Evolutionary conservation across 2,888 invertebrate genomes (phyloP).

Genomic region (Eugnorisma glareosa): DNA sequence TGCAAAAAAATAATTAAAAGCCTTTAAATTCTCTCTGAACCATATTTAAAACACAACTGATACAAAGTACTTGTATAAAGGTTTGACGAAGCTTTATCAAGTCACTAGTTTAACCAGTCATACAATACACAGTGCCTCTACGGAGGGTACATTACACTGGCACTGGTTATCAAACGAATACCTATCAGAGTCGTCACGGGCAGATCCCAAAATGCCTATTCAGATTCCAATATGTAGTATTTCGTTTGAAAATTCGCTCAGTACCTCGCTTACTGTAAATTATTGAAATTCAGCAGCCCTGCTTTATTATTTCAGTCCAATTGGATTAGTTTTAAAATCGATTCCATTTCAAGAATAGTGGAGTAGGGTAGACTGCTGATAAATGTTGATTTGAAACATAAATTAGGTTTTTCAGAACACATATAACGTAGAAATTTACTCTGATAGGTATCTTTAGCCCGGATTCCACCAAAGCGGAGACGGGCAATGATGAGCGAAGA

Average conservation of each 20-base stretch:
- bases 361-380: background rate
- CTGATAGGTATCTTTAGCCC: background rate
- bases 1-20: no score
- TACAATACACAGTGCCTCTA: background rate
- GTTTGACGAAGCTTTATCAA: background rate
- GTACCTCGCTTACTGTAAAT: background rate
- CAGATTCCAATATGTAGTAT: slow-evolving; percentile 25
- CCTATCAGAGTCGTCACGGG: background rate
- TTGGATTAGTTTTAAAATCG: slow-evolving; percentile 18
- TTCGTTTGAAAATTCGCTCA: slow-evolving; percentile 8
- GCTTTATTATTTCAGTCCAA: slow-evolving; percentile 3
- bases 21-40: background rate
- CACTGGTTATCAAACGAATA: slow-evolving; percentile 10
- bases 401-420: background rate
- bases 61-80: background rate
- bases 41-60: background rate
- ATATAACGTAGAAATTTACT: background rate
- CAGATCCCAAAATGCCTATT: slow-evolving; percentile 16
- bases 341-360: slow-evolving; percentile 15
- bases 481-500: no score
- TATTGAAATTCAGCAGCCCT: slow-evolving; percentile 32
- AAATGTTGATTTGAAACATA: background rate
- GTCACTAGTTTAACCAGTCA: background rate
- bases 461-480: no score
- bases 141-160: background rate